phyloP scores from a whole-genome alignment of 1,140 invertebrate species.

The Mycetomoellerius zeteki region DNA sequence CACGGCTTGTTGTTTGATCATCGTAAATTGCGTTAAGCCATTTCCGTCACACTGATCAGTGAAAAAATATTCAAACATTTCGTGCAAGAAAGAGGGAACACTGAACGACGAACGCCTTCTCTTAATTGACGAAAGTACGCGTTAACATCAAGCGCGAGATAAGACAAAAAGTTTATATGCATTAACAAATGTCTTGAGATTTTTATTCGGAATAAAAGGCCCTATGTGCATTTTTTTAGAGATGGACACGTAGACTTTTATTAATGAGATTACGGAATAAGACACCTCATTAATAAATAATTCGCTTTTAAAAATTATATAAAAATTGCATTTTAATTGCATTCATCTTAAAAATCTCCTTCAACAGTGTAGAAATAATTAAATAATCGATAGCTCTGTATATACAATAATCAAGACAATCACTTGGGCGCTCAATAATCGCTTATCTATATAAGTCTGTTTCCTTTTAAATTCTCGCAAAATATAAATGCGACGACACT shows the following conservation, averaged over 20 bases:
- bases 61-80: conserved; percentile 23
- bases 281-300: background rate
- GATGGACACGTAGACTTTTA: background rate
- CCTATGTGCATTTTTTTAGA: background rate
- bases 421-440: background rate
- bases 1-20: background rate
- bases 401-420: conserved; percentile 2
- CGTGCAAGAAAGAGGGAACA: background rate
- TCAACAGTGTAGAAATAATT: background rate
- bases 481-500: background rate
- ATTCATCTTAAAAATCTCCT: background rate
- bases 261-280: background rate
- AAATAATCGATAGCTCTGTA: background rate
- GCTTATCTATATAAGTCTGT: background rate
- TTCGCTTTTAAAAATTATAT: background rate
- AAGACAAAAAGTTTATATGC: conserved; percentile 8
- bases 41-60: conserved; percentile 16
- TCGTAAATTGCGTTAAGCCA: conserved; percentile 36
- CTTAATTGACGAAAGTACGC: conserved; percentile 42
- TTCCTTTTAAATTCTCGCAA: background rate
- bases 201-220: conserved; percentile 2
- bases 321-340: background rate
- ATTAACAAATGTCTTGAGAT: background rate
- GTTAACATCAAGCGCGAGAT: background rate
- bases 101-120: background rate